phyloP scores from a whole-genome alignment of 2,113 vertebrate species.

The Acrocephalus arundinaceus region DNA sequence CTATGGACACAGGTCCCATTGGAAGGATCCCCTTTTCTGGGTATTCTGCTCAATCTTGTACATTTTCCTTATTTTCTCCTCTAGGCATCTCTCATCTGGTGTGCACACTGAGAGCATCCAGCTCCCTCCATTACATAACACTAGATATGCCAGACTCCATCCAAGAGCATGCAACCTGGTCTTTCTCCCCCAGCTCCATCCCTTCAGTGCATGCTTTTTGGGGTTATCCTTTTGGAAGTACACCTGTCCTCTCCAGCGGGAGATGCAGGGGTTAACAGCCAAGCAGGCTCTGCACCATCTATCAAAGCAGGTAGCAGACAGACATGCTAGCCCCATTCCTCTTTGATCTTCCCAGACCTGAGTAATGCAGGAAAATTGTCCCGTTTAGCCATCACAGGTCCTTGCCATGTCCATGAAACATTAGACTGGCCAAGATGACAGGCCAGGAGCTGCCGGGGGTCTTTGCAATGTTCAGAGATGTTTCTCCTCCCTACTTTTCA shows the following conservation, averaged over 20 bases:
- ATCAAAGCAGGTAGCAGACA: slow-evolving; percentile 50
- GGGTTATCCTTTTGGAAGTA: not conserved
- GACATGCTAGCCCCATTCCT: not conserved
- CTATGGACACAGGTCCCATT: not conserved
- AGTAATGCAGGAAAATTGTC: slow-evolving; percentile 16
- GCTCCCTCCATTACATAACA: not conserved
- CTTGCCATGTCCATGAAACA: not conserved
- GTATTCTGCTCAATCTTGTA: not conserved
- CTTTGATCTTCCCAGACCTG: slow-evolving; percentile 49
- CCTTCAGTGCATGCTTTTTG: not conserved
- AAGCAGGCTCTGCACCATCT: not conserved
- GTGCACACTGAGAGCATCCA: not conserved
- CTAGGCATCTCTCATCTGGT: not conserved
- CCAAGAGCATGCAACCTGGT: not conserved
- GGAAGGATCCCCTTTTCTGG: not conserved
- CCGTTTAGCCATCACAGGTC: not conserved
- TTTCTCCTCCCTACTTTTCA: not conserved
- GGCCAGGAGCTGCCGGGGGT: not conserved
- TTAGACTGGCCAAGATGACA: not conserved
- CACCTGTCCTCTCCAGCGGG: not conserved
- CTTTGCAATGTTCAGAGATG: not conserved
- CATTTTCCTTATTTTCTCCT: not conserved
- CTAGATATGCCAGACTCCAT: not conserved
- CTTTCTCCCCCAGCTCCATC: not conserved
- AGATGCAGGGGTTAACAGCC: slow-evolving; percentile 58